phyloP scores from a whole-genome alignment of 2,888 invertebrate species.

The Chrysotoxum bicinctum region DNA sequence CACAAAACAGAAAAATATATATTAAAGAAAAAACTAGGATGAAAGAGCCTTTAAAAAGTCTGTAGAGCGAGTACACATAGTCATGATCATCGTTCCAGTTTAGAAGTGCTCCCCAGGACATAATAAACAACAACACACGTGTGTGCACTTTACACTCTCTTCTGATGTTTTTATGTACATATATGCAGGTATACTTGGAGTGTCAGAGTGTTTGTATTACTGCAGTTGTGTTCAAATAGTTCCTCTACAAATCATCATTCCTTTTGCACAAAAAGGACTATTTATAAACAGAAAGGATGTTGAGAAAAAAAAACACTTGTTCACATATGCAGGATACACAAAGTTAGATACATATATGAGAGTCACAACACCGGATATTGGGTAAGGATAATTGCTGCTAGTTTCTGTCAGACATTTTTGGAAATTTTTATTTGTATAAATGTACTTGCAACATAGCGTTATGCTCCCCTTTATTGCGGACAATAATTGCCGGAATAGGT shows the following conservation, averaged over 20 bases:
- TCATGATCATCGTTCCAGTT: slow-evolving; percentile 60
- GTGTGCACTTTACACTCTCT: slow-evolving; percentile 24
- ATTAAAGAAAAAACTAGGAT: slow-evolving; percentile 19
- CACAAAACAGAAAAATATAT: not conserved
- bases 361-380: slow-evolving; percentile 28
- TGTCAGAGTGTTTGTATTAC: slow-evolving; percentile 29
- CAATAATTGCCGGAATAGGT: slow-evolving; percentile 41
- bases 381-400: slow-evolving; percentile 57
- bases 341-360: slow-evolving; percentile 40
- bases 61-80: not conserved
- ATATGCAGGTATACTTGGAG: not conserved
- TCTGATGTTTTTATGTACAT: not conserved
- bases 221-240: slow-evolving; percentile 64
- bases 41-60: slow-evolving; percentile 30
- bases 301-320: slow-evolving; percentile 5
- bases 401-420: slow-evolving; percentile 26
- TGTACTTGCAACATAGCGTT: slow-evolving; percentile 1
- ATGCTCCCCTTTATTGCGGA: slow-evolving; percentile 37
- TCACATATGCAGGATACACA: slow-evolving; percentile 11
- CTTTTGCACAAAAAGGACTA: not conserved
- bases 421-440: not conserved
- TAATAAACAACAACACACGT: slow-evolving; percentile 64
- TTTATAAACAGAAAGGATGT: slow-evolving; percentile 21
- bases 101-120: slow-evolving; percentile 63
- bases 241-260: slow-evolving; percentile 25